phyloP scores from a whole-genome alignment of 2,113 vertebrate species.

The Aldabrachelys gigantea region DNA sequence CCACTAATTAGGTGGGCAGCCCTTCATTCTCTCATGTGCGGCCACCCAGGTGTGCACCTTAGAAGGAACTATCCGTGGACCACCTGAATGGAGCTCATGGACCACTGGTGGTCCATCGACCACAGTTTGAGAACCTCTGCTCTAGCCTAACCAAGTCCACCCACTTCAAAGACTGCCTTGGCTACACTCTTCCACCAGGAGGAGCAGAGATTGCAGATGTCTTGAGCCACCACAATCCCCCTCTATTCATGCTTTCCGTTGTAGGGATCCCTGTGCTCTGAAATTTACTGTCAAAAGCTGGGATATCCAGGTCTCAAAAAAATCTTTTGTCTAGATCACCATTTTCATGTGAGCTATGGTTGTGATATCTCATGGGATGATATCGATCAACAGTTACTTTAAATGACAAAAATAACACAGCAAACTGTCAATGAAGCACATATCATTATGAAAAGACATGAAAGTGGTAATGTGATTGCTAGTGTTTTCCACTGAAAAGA shows the following conservation, averaged over 20 bases:
- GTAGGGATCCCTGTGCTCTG: background rate
- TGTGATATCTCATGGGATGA: background rate
- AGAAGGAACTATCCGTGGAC: no score
- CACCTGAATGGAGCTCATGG: no score
- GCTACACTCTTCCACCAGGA: background rate
- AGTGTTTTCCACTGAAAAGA: background rate
- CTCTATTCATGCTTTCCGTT: background rate
- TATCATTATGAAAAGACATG: background rate
- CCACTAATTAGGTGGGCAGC: no score
- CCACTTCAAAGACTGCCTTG: background rate
- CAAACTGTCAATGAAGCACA: background rate
- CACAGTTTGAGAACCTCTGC: no score
- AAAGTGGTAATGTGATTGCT: background rate
- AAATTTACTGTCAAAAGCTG: background rate
- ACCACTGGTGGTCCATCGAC: no score
- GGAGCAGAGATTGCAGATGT: background rate
- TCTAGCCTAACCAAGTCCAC: no score
- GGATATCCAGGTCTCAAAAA: background rate
- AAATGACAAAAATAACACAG: background rate
- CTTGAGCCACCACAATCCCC: background rate
- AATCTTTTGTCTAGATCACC: background rate
- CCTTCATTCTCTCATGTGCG: no score
- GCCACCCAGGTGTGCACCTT: no score
- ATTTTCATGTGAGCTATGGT: background rate
- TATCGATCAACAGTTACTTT: background rate